Conservation (phyloP, 2,113 vertebrate species). For the Gobio gobio region DNA sequence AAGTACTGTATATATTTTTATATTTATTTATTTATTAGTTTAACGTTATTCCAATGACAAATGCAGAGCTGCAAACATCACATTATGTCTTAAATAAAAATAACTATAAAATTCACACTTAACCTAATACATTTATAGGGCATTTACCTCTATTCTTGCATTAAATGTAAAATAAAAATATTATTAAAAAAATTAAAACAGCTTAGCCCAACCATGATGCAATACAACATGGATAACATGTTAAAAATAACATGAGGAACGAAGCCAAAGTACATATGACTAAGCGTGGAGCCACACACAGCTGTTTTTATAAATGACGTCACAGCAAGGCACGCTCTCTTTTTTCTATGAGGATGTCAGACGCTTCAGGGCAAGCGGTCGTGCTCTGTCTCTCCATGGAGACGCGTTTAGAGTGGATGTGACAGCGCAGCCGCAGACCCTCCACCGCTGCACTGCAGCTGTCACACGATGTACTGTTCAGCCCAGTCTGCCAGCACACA, state of each 20-base stretch:
- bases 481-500: slow-evolving; percentile 49
- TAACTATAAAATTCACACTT: background rate
- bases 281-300: background rate
- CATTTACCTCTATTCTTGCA: background rate
- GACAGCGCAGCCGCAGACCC: slow-evolving; percentile 36
- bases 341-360: background rate
- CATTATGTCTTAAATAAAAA: background rate
- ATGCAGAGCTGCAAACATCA: background rate
- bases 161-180: background rate
- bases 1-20: too few species aligned
- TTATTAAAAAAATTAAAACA: background rate
- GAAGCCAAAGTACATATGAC: background rate
- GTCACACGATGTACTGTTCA: slow-evolving; percentile 35
- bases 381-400: slow-evolving; percentile 18
- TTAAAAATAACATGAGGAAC: background rate
- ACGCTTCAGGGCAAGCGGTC: background rate
- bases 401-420: slow-evolving; percentile 18
- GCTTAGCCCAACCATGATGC: background rate
- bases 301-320: slow-evolving; percentile 1
- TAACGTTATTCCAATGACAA: background rate
- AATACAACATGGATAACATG: background rate
- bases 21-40: too few species aligned
- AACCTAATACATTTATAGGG: background rate
- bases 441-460: slow-evolving; percentile 20
- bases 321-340: background rate